Evolutionary conservation across 2,888 invertebrate genomes (phyloP), one percentile per base, ranked within the genome.

Genomic region (Cryptus viduatorius): DNA sequence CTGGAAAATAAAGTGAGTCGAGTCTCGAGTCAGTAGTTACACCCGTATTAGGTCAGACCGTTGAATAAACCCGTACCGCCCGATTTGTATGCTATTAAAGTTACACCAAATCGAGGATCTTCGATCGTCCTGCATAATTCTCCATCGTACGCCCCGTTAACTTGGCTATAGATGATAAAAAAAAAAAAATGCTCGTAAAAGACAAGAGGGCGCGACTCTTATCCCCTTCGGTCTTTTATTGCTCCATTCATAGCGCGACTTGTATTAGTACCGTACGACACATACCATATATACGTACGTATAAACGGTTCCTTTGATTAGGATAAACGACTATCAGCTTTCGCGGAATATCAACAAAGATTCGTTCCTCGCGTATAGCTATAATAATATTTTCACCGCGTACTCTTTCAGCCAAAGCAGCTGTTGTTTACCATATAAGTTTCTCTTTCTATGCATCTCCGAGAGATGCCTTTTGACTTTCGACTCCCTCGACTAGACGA

Each of bases 51-150:
- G 90, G 90, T 82, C 84, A 85, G 87, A 86, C 82, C 84, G 88
- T 86, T 87, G 90, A 92, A 91, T 91, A 89, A 91, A 91, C 88
- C 87, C 44, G 80, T 73, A 85, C 87, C 85, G 85, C 89, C 88
- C 89, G 90, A 91, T 90, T 92, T 91, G 91, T 90, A 89, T 88
- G 88, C 91, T 90, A 92, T 92, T 92, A 92, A 89, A 53, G 56
- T 44, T 79, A 69, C 89, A 88, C 90, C 86, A 86, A 61, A n/a
- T 31, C n/a, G 87, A 80, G 88, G 88, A 91, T 91, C 89, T 88
- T 81, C 88, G 91, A 91, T 90, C 90, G 88, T 79, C 82, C 87
- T 86, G 87, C 88, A 87, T 91, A 89, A 91, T 91, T 91, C 90
- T 88, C 73, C 85, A 86, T 87, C 88, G 84, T 82, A 82, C 85